Evolutionary conservation across 2,888 invertebrate genomes (phyloP), one percentile per base, ranked within the genome.

Genomic region (Mechanitis mazaeus): DNA sequence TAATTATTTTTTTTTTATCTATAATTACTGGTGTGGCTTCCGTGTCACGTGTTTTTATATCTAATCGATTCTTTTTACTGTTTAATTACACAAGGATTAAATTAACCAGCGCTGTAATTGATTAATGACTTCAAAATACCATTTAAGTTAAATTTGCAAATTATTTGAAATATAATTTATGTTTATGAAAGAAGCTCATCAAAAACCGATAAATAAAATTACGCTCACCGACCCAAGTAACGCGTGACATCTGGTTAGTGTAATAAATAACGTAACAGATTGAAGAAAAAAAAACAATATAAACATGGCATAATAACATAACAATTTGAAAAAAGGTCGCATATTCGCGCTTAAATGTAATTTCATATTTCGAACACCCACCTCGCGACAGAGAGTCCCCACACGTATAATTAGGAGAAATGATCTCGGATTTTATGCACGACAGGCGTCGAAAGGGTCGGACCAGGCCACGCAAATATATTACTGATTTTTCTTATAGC

Each of bases 351-450:
- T 81, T 81, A 79, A 78, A 83, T 80, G 74, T 85, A 86, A 87
- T 87, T 87, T 85, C 79, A 81, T 80, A 84, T 84, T 85, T 85
- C 79, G 89, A 88, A 89, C 89, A 89, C 89, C 89, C 89, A 90
- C 89, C 84, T 78, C 78, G 89, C 72, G 71, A 78, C 80, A 79
- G 81, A 81, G 59, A 59, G 74, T 75, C 75, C 75, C 72, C 78
- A 76, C 72, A 84, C 82, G 77, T 88, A 87, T 87, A 88, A 89
- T 88, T 88, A 88, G 85, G 82, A 83, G 84, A 81, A 85, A 83
- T 80, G 87, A 85, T 85, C 86, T 78, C 76, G 76, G 81, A 83
- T 73, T 86, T 85, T 83, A 84, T 81, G 80, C 84, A 75, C 82
- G 87, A 87, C 87, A 87, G 81, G 87, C 88, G 88, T 85, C 85